A percentile compares a stretch with the other conserved stretches of the same genome.
These are phyloP conservation scores for Cloeon dipterum DNA, from an alignment of 2,888 invertebrate genomes.

Conservation along the genomic window DNA sequence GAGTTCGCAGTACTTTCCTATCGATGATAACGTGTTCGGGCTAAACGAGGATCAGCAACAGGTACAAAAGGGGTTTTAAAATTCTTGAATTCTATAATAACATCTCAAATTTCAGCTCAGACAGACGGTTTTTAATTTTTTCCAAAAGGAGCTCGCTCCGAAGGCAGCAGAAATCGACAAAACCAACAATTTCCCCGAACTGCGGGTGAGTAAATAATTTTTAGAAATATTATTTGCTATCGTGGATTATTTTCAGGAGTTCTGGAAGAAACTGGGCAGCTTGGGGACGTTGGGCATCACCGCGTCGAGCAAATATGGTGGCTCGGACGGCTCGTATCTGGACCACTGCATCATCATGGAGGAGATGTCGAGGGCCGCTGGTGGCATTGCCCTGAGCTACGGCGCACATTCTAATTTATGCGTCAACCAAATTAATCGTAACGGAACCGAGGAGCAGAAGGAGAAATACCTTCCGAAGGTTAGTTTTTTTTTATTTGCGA, in stretches of 20 bases:
- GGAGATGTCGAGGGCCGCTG: constrained; percentile 74
- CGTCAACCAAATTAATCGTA: constrained; percentile 82
- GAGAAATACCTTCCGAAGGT: constrained; percentile 83
- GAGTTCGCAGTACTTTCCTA: constrained; percentile 46
- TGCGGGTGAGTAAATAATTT: constrained; percentile 30
- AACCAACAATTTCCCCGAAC: constrained; percentile 46
- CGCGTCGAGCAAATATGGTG: constrained; percentile 69
- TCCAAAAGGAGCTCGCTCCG: constrained; percentile 88
- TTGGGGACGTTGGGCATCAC: constrained; percentile 86
- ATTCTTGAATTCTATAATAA: no score
- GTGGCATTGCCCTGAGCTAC: constrained; percentile 69
- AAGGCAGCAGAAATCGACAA: constrained; percentile 79
- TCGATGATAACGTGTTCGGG: constrained; percentile 75
- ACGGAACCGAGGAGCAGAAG: constrained; percentile 84
- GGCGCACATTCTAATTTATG: constrained; percentile 96
- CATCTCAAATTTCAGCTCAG: constrained; percentile 38
- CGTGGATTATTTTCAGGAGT: constrained; percentile 32
- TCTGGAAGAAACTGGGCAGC: constrained; percentile 84
- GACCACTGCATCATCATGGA: constrained; percentile 89
- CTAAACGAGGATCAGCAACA: constrained; percentile 68
- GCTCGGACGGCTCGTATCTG: constrained; percentile 69
- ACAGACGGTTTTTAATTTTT: constrained; percentile 68
- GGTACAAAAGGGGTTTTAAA: no score
- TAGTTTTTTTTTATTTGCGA: no score
- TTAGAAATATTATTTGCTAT: constrained; percentile 2